Base-by-base conservation (phyloP, 2,113 vertebrate genomes). In the Baryphthengus martii region DNA sequence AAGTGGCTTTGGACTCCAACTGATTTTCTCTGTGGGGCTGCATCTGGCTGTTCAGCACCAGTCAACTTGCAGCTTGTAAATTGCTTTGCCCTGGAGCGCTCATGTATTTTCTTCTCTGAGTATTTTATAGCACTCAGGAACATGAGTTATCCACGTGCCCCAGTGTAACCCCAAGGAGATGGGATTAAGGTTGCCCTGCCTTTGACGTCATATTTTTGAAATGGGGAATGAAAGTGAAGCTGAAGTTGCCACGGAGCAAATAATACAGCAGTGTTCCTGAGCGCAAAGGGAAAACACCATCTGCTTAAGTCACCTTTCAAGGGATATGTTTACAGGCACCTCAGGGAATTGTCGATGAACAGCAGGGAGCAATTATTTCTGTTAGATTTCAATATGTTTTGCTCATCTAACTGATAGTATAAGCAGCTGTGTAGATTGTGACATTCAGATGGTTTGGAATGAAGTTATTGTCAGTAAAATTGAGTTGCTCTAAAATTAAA, bases 301-400 rank as follows among this genome's bases (percentile, higher is more conserved):
- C 61, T 96, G 91, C 77, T 94, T 88, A 92, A 79, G 65, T 97
- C 84, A 91, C 94, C 68, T 94, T 85, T 88, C 89, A 81, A 59
- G 49, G 50, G 65, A 26, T 62, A 2, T 63, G 19, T 86, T 89
- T 88, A 52, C 14, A 59, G 25, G 35, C 62, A 82, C 24, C 66
- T 44, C 25, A 33, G 72, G 83, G 59, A 67, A 47, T 25, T 88
- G 4, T 29, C 61, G 77, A 7, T 62, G 26, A 84, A 45, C 85
- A 83, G 16, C 19, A 62, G 88, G 78, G 89, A 95, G 17, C 74
- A 96, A 79, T 97, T 97, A 96, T 42, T 62, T 80, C 31, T 90
- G 59, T 83, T 96, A 89, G 81, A 61, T 92, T 96, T 66, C 70
- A 76, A 28, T 45, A 31, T 45, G 56, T 10, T 65, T 73, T 93